phyloP scores from a whole-genome alignment of 2,888 invertebrate species.

The Eledona agricola region DNA sequence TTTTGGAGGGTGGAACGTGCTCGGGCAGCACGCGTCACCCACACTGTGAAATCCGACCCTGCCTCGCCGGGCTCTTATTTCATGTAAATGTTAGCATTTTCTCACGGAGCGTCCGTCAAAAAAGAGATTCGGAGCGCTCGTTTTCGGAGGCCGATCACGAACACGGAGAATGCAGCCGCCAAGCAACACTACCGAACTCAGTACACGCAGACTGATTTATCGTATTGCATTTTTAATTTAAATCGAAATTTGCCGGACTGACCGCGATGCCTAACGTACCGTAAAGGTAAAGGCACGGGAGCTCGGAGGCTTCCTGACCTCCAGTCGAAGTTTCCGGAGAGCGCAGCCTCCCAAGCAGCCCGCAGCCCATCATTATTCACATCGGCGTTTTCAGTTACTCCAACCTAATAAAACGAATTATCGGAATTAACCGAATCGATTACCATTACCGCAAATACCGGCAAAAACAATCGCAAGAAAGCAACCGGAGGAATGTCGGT shows the following conservation, averaged over 20 bases:
- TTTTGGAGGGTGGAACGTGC: conserved; percentile 11
- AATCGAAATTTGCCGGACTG: conserved; percentile 47
- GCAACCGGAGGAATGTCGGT: conserved; percentile 54
- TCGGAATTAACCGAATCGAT: conserved; percentile 58
- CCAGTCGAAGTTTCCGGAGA: too few species aligned
- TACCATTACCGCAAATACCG: conserved; percentile 55
- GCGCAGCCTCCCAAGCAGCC: conserved; percentile 15
- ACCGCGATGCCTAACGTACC: conserved; percentile 47
- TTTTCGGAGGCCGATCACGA: conserved; percentile 47
- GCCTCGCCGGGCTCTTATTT: conserved; percentile 28
- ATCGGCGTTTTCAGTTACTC: conserved; percentile 16
- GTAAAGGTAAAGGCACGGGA: conserved; percentile 40
- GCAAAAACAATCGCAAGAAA: conserved; percentile 53
- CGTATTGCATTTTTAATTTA: conserved; percentile 49
- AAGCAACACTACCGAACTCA: conserved; percentile 37
- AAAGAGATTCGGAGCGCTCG: conserved; percentile 39
- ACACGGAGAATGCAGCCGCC: conserved; percentile 43
- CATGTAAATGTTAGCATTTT: conserved; percentile 45
- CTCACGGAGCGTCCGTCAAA: conserved; percentile 43
- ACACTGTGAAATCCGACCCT: conserved; percentile 20
- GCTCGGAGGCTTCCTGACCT: background rate
- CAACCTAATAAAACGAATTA: conserved; percentile 49
- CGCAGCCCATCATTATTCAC: conserved; percentile 18
- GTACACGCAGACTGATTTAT: conserved; percentile 47
- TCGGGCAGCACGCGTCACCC: conserved; percentile 11